Base-by-base conservation (phyloP, 2,113 vertebrate species). In the Chionodraco myersi region DNA sequence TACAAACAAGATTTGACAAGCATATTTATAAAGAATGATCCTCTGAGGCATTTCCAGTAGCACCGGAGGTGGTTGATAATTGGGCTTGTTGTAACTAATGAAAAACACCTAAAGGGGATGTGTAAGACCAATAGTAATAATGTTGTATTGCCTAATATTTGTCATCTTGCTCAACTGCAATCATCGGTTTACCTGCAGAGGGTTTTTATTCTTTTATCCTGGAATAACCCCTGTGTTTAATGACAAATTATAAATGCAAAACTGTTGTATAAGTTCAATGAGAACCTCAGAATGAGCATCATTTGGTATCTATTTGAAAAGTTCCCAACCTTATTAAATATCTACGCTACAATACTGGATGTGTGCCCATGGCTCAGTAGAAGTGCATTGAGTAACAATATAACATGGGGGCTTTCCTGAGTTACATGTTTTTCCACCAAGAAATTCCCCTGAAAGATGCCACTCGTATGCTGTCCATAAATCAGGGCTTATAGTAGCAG, bases 61-160 rank as follows among this genome's bases (percentile, higher is more conserved):
- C 34, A 51, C 60, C 72, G 45, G 6, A 77, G 51, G 65, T 13
- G 36, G n/a, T 14, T 45, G n/a, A 65, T 72, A 23, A 60, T 2
- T 82, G 18, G 52, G 12, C 70, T 75, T 65, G 7, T 57, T 65
- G 7, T 57, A 68, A n/a, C 66, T 62, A 69, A 72, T 84, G 80
- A 87, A 90, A 62, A 49, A 81, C 83, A 90, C 74, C 78, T 85
- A 84, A 41, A 36, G 5, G 0, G 47, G 54, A 75, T 56, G 56
- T 61, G 67, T 53, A 41, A 52, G 18, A 65, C 72, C 51, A 51
- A 80, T 13, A 65, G 80, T 78, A 86, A 85, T 88, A 52, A 80
- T 54, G 61, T 63, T 63, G 77, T 76, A 89, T 80, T 60, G 69
- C 70, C 57, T 85, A 65, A 87, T 90, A 79, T 88, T 88, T 85